Evolutionary conservation across 2,113 vertebrate genomes (phyloP), one percentile per base, ranked within the genome.

Genomic region (Platycercus adscitus): DNA sequence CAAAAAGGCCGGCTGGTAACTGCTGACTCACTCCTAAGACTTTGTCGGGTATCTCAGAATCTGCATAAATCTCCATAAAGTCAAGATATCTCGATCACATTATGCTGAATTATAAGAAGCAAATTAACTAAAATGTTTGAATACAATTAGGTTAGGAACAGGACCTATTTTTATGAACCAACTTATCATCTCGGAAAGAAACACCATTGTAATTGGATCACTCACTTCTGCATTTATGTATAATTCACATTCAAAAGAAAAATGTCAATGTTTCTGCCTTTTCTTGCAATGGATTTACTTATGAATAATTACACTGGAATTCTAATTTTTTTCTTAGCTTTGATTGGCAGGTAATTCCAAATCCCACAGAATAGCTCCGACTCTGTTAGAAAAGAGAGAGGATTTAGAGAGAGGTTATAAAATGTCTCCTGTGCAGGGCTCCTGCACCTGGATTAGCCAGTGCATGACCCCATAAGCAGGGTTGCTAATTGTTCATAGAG

Each of bases 81-180:
- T 94, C 44, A 94, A 96, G 95, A 93, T 98, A 98, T 97, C 97
- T 97, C 35, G 91, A 98, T 97, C 95, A 81, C 97, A 98, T 98
- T 98, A 98, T 98, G 98, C 97, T 97, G 98, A 98, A 98, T 97
- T 98, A 97, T 97, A 98, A 98, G 96, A 93, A 98, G 97, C 97
- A 97, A 98, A 98, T 98, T 98, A 98, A 98, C 98, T 96, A 97
- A 98, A 98, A 98, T 98, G 97, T 98, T 98, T 98, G 97, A 98
- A 98, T 98, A 98, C 97, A 98, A 98, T 98, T 98, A 98, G 96
- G 96, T 97, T 97, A 97, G 96, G 91, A 97, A 96, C 66, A 97
- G 95, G 69, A 41, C 96, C 94, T 97, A 96, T 97, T 98, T 97
- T 97, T 97, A 98, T 96, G 97, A 98, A 97, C 91, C 96, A 97